Conservation (phyloP, 2,113 vertebrate species). For the Leptodactylus fuscus region DNA sequence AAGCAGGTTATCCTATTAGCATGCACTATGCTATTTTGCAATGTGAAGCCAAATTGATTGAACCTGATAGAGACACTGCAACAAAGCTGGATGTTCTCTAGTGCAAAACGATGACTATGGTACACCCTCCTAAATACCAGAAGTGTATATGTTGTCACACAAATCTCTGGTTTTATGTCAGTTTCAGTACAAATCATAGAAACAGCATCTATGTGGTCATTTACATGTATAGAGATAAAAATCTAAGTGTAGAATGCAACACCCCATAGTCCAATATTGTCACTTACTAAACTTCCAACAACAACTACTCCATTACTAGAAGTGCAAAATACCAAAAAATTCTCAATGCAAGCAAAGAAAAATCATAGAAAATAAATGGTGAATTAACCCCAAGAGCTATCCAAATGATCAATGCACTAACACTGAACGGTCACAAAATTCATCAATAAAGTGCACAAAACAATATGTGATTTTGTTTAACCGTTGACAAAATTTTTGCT, state of each 20-base stretch:
- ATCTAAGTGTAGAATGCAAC: slow-evolving; percentile 21
- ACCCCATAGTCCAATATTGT: slow-evolving; percentile 6
- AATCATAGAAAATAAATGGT: background rate
- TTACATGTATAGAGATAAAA: background rate
- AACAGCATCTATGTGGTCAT: slow-evolving; percentile 3
- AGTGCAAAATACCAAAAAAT: slow-evolving; percentile 32
- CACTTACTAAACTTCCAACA: slow-evolving; percentile 13
- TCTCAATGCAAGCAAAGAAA: background rate
- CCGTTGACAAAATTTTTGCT: slow-evolving; percentile 88
- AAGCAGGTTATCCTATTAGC: background rate
- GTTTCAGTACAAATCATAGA: background rate
- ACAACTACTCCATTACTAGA: slow-evolving; percentile 22
- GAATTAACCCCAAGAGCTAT: slow-evolving; percentile 82
- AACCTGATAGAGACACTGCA: background rate
- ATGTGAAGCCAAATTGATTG: background rate
- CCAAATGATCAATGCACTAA: slow-evolving; percentile 93
- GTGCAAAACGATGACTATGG: background rate
- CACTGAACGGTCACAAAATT: slow-evolving; percentile 92
- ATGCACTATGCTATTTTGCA: background rate
- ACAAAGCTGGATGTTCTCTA: background rate
- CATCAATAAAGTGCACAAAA: slow-evolving; percentile 93
- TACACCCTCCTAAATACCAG: background rate
- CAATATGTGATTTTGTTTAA: slow-evolving; percentile 80
- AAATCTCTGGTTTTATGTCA: background rate
- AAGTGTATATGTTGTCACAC: slow-evolving; percentile 13